Percentiles rank a stretch among this genome's conserved stretches.
phyloP scores from a whole-genome alignment of 2,113 vertebrate genomes.

The Merops nubicus region DNA sequence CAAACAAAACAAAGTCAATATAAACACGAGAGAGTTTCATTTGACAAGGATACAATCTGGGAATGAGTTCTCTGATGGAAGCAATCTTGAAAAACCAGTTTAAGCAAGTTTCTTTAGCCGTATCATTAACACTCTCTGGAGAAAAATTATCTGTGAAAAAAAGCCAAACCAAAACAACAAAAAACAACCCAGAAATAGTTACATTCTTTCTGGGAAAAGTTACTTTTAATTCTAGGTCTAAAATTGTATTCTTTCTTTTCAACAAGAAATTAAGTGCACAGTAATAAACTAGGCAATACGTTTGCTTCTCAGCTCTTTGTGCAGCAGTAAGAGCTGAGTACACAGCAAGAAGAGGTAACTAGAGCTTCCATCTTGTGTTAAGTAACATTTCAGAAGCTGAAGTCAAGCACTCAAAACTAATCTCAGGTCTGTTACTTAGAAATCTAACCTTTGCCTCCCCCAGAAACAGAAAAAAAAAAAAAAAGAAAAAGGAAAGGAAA shows the following conservation, averaged over 20 bases:
- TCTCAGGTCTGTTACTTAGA: neutral
- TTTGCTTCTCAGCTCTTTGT: neutral
- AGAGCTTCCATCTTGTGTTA: neutral
- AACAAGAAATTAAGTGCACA: neutral
- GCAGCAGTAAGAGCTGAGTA: neutral
- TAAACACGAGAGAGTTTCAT: neutral
- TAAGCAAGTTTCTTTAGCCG: conserved; percentile 95
- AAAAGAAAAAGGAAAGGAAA: neutral
- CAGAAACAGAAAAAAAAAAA: neutral
- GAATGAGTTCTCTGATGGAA: conserved; percentile 96
- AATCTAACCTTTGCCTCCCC: neutral
- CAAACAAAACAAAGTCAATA: neutral
- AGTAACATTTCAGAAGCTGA: neutral
- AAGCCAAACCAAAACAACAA: neutral
- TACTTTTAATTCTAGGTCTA: neutral
- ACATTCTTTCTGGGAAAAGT: neutral
- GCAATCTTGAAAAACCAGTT: conserved; percentile 99
- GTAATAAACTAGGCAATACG: neutral
- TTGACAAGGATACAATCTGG: conserved; percentile 92
- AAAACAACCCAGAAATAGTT: neutral
- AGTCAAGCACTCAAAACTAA: neutral
- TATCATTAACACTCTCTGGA: conserved; percentile 90
- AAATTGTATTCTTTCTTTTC: neutral
- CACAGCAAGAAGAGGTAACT: neutral
- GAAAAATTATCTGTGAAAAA: conserved; percentile 85